A percentile compares a stretch with the other conserved stretches of the same genome.
phyloP scores from a whole-genome alignment of 2,113 vertebrate species.

The Tychaedon coryphoeus region DNA sequence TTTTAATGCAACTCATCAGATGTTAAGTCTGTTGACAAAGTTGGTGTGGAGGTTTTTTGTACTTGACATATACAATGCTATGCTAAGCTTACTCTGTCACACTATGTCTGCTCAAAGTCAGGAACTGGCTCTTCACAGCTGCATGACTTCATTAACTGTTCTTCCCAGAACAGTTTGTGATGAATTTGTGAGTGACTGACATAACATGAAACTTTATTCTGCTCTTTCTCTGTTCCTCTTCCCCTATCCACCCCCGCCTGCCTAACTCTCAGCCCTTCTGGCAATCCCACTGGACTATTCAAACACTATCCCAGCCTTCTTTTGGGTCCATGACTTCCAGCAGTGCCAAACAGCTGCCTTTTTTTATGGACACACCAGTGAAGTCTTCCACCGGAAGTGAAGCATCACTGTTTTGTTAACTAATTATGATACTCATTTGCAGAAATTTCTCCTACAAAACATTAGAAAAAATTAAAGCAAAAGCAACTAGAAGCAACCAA shows the following conservation, averaged over 20 bases:
- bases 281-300: neutral
- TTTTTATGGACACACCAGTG: neutral
- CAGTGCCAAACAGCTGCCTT: neutral
- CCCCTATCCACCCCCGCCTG: fast-evolving
- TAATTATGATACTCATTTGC: neutral
- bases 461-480: neutral
- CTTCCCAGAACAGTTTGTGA: neutral
- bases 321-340: neutral
- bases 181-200: neutral
- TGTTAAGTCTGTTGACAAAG: neutral
- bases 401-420: neutral
- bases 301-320: neutral
- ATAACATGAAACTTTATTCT: neutral
- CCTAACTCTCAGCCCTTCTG: neutral
- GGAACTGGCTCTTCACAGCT: neutral
- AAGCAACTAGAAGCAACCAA: neutral
- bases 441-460: neutral
- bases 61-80: neutral
- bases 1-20: neutral
- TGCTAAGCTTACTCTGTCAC: neutral
- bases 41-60: neutral
- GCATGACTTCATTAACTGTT: neutral
- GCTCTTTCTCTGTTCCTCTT: neutral
- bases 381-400: neutral
- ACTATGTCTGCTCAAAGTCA: neutral